These are phyloP conservation scores for Capreolus pygargus DNA, from an alignment of 2,113 vertebrate species.

Conservation along the genomic window DNA sequence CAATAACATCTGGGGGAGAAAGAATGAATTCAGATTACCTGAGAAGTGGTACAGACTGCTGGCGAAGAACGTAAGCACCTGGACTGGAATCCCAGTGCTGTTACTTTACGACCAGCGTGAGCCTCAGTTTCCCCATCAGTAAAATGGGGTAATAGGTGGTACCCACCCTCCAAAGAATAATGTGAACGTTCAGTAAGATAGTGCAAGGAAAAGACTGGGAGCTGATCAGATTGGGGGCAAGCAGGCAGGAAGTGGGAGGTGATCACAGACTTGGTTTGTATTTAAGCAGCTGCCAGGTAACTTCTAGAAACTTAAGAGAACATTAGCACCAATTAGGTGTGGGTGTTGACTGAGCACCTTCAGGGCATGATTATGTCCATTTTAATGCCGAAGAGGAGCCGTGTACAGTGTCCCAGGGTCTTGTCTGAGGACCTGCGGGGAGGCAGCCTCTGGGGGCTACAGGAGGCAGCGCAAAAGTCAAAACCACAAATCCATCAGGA, in stretches of 20 bases:
- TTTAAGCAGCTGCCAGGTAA: not conserved
- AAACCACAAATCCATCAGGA: not conserved
- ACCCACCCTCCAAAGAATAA: not conserved
- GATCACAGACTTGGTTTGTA: not conserved
- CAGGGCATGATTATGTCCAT: rapidly evolving
- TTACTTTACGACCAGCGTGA: not conserved
- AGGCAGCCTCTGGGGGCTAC: not conserved
- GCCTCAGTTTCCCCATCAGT: not conserved
- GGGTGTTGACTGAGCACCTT: not conserved
- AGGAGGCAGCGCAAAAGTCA: not conserved
- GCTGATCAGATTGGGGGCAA: no score
- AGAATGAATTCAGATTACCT: not conserved
- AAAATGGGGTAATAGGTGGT: not conserved
- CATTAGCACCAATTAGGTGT: rapidly evolving
- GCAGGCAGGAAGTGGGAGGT: not conserved
- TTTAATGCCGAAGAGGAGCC: not conserved
- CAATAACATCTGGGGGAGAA: not conserved
- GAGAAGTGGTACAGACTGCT: not conserved
- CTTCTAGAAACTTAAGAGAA: not conserved
- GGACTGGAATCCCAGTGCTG: not conserved
- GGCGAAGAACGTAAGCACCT: not conserved
- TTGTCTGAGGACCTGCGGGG: not conserved
- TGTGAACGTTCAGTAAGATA: not conserved
- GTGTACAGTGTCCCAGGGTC: rapidly evolving
- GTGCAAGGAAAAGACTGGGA: not conserved